Base-by-base conservation (phyloP, 2,888 invertebrate species). In the Ptilodon capucinus region DNA sequence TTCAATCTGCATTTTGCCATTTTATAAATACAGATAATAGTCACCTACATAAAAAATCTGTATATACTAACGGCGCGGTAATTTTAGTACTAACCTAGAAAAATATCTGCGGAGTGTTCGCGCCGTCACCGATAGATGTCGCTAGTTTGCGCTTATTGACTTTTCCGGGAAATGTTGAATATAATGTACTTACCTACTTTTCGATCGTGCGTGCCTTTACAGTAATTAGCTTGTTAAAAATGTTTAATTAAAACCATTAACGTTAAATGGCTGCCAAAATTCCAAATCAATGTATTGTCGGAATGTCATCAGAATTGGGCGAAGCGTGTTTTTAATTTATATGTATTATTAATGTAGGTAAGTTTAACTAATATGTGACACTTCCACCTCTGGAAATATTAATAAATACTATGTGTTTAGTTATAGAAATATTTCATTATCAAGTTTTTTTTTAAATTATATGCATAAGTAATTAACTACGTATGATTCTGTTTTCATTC, bases 21-120 rank as follows among this genome's bases (percentile, higher is more conserved):
- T n/a, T n/a, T n/a, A n/a, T n/a, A n/a, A n/a, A n/a, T n/a, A n/a
- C n/a, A n/a, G n/a, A n/a, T n/a, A n/a, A n/a, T n/a, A n/a, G n/a
- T n/a, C n/a, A n/a, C n/a, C n/a, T n/a, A n/a, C n/a, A n/a, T n/a
- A n/a, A n/a, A n/a, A n/a, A n/a, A n/a, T n/a, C n/a, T n/a, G n/a
- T n/a, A n/a, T n/a, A n/a, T n/a, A n/a, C n/a, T n/a, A 34, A 7
- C 34, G 7, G 6, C 34, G 44, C 18, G 59, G 52, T 65, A 69
- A 69, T 68, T 64, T 67, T 65, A 60, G 57, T 62, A 44, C 45
- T 79, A 77, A 77, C 78, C 76, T 74, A 72, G 61, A 72, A 73
- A 62, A 71, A 57, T 54, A 45, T 52, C 40, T 47, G 23, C 41
- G 44, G 34, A 44, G 42, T 58, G 58, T 70, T 64, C 51, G 53